Percentiles rank a stretch among this genome's conserved stretches.
Evolutionary conservation across 2,888 invertebrate species (phyloP).

Genomic region (Platycheirus rosarum): DNA sequence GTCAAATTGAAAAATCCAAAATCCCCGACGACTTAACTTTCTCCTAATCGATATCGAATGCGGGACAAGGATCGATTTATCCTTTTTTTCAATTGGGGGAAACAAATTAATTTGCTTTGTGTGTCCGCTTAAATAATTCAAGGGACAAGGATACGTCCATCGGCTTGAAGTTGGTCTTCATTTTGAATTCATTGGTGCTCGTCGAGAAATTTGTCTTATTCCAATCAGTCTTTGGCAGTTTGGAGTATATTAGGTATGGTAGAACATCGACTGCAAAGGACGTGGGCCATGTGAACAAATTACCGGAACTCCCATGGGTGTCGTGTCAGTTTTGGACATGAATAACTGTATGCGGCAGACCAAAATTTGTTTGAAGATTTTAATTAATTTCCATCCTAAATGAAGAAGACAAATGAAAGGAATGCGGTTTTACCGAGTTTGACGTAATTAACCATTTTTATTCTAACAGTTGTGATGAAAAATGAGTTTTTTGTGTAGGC

Average conservation of each 20-base stretch:
- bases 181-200: conserved; percentile 63
- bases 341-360: conserved; percentile 61
- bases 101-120: conserved; percentile 64
- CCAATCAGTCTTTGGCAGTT: conserved; percentile 57
- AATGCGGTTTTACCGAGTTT: too few relatives aligned
- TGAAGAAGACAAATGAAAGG: background rate
- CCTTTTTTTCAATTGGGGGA: conserved; percentile 24
- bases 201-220: conserved; percentile 45
- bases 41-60: conserved; percentile 53
- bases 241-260: conserved; percentile 2
- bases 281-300: conserved; percentile 49
- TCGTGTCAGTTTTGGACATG: conserved; percentile 44
- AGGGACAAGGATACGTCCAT: background rate
- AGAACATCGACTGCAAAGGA: background rate
- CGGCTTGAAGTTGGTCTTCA: conserved; percentile 37
- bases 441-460: too few relatives aligned
- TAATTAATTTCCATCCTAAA: conserved; percentile 50
- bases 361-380: conserved; percentile 47
- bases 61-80: conserved; percentile 41
- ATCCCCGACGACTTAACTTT: conserved; percentile 6
- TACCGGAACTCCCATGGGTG: conserved; percentile 36
- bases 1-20: conserved; percentile 36
- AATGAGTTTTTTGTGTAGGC: too few relatives aligned
- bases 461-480: too few relatives aligned
- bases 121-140: conserved; percentile 64